Evolutionary conservation across 2,888 invertebrate species (phyloP), one percentile per base, ranked within the genome.

Genomic region (Gisinianus flammeolus): DNA sequence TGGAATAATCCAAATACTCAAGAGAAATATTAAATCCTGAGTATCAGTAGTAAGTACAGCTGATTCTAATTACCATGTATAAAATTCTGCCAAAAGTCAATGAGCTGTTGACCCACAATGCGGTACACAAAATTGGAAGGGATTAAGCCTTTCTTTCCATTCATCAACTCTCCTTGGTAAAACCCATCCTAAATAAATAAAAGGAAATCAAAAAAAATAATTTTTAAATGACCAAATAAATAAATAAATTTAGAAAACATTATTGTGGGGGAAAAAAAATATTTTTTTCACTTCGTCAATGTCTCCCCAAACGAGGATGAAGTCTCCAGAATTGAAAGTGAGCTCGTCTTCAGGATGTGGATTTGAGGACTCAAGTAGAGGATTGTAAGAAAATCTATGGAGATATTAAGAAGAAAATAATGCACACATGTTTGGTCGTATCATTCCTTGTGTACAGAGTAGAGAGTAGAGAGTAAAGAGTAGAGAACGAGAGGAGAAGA

Each of bases 301-400:
- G 16, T 52, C n/a, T 24, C 71, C 54, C 71, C 71, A 71, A 3
- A 71, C 54, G 19, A 71, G 30, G 56, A 71, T 71, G n/a, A 54
- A 71, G n/a, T 71, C 71, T 28, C 71, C 71, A 30, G 71, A 54
- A 54, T 54, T 54, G 28, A 71, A 71, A 8, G 26, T n/a, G 16
- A 71, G 71, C 28, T 71, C 71, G 28, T 71, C 71, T 19, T 54
- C 54, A 54, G 28, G 26, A 22, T n/a, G 28, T 56, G 26, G 6
- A 54, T 71, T 71, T 19, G 71, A 56, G 5, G 71, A 71, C 5
- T 71, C 71, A n/a, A 26, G n/a, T 16, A 19, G 30, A 10, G 71
- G 71, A 56, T 54, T 56, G 19, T 71, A 71, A 12, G 71, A 71
- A 54, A 54, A 71, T 54, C 71, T 71, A 35, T n/a, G 33, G 16